Evolutionary conservation across 53 echinoderm and acorn worm species (phyloP).

Genomic region (Echinarachnius parma): DNA sequence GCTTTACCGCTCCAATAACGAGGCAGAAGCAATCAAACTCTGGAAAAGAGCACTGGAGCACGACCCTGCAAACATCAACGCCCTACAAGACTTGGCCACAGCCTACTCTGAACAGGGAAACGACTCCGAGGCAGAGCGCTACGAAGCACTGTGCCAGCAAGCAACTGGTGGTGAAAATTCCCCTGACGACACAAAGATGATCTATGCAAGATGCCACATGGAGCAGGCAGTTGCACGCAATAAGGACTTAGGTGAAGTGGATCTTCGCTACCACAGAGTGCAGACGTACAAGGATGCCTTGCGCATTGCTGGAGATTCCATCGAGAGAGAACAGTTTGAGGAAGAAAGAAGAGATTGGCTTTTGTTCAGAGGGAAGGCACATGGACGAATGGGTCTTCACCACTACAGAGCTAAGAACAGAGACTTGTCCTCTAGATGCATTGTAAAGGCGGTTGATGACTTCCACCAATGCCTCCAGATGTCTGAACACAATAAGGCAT

Average conservation of each 20-base stretch:
- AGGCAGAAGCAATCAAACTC: neutral
- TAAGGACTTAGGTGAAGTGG: slow-evolving; percentile 15
- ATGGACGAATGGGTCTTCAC: slow-evolving; percentile 18
- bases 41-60: slow-evolving; percentile 10
- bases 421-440: neutral
- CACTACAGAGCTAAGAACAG: neutral
- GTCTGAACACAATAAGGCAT: slow-evolving; percentile 2
- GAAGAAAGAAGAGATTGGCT: slow-evolving; percentile 25
- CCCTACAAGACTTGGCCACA: slow-evolving; percentile 15
- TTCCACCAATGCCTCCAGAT: neutral
- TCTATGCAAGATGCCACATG: slow-evolving; percentile 14
- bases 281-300: no score
- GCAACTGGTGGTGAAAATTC: no score
- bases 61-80: slow-evolving; percentile 29
- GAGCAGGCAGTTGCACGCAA: slow-evolving; percentile 21
- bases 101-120: neutral
- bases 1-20: neutral
- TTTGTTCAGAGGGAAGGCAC: slow-evolving; percentile 17
- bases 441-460: slow-evolving; percentile 1
- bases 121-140: neutral
- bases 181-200: neutral
- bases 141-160: neutral
- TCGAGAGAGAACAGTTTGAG: no score
- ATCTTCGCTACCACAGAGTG: neutral
- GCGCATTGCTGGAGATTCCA: no score